Evolutionary conservation across 35 echinoderm and acorn worm species (phyloP), one percentile per base, ranked within the genome.

Genomic region (Lytechinus pictus): DNA sequence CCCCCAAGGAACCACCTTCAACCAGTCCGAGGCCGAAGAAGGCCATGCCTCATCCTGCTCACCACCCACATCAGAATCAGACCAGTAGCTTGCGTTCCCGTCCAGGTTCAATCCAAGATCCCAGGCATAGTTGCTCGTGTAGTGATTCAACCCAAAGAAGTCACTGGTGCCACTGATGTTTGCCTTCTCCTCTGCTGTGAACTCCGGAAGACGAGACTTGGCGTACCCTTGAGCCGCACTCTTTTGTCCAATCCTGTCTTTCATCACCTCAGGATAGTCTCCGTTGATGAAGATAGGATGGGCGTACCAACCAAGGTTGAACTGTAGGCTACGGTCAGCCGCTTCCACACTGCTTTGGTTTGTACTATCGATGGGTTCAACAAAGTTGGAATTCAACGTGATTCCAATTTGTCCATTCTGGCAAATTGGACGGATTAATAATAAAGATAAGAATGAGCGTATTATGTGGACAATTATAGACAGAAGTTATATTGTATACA

Each of bases 231-330:
- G 97, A 61, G 92, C 86, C 86, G 87, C 86, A 95, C 98, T 99
- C 92, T 99, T 99, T 21, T 33, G 52, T 52, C 58, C 98, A 44
- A 99, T 95, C 51, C 54, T 89, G 10, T 87, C 95, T 95, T 98
- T 99, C 98, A 99, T 99, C 8, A 96, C 72, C 54, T 98, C 96
- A 4, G 97, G 98, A 72, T 99, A 99, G 61, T 99, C 97, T 21
- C 98, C 98, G 61, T 98, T 96, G 52, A 95, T 95, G 61, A 95
- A 99, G 53, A 99, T 96, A 9, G 98, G 96, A 95, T 97, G 95
- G 51, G 95, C 98, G 53, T 97, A 99, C 98, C 98, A 99, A 51
- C 98, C 98, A 3, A 99, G 52, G 86, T 96, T 96, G 94, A 99
- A 99, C 92, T 97, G 97, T 21, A 97, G 96, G 54, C 53, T 89